Conservation (phyloP, 2,113 vertebrate species). For the Anoplopoma fimbria region DNA sequence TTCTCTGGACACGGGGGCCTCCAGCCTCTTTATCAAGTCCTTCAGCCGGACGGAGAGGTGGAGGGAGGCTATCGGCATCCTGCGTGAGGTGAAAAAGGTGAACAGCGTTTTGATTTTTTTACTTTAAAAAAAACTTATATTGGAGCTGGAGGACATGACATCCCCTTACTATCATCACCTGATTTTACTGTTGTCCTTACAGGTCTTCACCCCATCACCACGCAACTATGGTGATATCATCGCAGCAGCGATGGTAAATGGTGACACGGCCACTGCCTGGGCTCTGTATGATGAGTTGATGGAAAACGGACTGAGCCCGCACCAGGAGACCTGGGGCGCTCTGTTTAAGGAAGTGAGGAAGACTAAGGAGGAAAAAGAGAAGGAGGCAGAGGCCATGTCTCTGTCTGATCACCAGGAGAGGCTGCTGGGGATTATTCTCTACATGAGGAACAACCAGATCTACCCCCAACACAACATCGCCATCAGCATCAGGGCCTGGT, state of each 20-base stretch:
- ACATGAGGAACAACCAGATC: conserved; percentile 91
- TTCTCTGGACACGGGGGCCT: conserved; percentile 86
- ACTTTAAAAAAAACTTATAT: neutral
- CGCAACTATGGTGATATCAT: conserved; percentile 89
- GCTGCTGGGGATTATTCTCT: conserved; percentile 85
- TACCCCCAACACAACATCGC: conserved; percentile 88
- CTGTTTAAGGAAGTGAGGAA: conserved; percentile 84
- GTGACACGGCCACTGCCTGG: conserved; percentile 84
- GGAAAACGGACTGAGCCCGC: conserved; percentile 80
- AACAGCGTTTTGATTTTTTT: neutral
- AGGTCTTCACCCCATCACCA: conserved; percentile 80
- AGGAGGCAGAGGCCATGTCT: neutral
- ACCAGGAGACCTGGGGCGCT: conserved; percentile 83
- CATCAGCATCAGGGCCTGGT: conserved; percentile 91
- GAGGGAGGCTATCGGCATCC: conserved; percentile 85
- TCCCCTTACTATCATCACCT: neutral
- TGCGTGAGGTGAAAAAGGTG: conserved; percentile 88
- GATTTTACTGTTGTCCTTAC: neutral
- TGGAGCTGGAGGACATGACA: neutral
- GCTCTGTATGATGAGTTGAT: conserved; percentile 88
- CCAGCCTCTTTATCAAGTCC: conserved; percentile 87
- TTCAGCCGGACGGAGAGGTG: conserved; percentile 88
- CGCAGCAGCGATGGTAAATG: conserved; percentile 84
- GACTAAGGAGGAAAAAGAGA: neutral
- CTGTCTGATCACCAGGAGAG: conserved; percentile 77